A percentile compares a stretch with the other conserved stretches of the same genome.
phyloP scores from a whole-genome alignment of 2,113 vertebrate genomes.

The Narcine bancroftii region DNA sequence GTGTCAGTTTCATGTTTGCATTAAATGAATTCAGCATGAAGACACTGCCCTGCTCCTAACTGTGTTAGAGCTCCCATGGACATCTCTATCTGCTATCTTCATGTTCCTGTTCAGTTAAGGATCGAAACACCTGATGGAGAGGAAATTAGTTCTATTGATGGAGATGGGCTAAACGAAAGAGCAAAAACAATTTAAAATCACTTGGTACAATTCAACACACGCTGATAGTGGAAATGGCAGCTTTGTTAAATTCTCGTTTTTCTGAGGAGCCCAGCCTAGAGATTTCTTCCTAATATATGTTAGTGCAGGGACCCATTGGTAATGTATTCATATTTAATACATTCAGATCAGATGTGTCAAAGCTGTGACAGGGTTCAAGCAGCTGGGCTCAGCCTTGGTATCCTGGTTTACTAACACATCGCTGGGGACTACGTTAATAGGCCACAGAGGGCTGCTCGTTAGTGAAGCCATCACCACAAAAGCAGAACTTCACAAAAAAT shows the following conservation, averaged over 20 bases:
- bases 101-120: no score
- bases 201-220: background rate
- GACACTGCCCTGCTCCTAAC: background rate
- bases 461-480: conserved; percentile 24
- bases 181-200: background rate
- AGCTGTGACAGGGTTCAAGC: background rate
- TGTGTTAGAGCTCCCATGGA: background rate
- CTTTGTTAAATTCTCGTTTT: background rate
- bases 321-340: conserved; percentile 25
- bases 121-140: background rate
- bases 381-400: background rate
- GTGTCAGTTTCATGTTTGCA: background rate
- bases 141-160: background rate
- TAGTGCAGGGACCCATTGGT: background rate
- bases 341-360: background rate
- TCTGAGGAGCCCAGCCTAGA: background rate
- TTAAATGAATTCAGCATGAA: background rate
- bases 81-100: background rate
- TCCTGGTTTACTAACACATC: conserved; percentile 3
- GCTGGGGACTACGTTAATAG: conserved; percentile 28
- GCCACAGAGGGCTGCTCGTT: background rate
- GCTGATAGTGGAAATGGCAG: background rate
- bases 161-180: background rate
- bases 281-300: background rate
- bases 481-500: conserved; percentile 6